Percentiles rank a stretch among this genome's conserved stretches.
Conservation (phyloP, 2,113 vertebrate species). For the Globicephala melas region DNA sequence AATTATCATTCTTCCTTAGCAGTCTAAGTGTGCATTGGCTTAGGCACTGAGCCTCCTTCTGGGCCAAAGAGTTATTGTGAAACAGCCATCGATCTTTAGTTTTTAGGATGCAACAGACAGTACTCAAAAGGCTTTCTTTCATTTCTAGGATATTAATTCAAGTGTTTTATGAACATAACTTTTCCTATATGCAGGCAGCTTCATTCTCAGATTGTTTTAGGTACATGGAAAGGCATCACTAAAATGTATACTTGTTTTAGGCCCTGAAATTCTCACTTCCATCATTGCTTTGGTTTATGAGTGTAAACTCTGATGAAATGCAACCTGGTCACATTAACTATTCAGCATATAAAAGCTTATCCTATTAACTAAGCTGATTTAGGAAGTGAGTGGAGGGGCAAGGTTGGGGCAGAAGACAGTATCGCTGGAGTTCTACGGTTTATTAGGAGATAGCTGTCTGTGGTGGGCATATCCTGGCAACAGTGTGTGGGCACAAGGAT, state of each 20-base stretch:
- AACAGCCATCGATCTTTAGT: neutral
- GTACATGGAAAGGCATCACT: neutral
- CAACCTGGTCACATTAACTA: neutral
- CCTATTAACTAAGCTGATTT: neutral
- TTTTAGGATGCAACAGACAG: neutral
- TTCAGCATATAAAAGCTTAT: neutral
- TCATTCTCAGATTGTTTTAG: neutral
- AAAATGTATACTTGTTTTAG: neutral
- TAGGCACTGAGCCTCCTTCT: neutral
- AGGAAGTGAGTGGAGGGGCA: neutral
- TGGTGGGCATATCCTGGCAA: neutral
- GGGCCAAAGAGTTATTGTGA: neutral
- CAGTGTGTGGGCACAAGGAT: neutral
- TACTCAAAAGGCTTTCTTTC: neutral
- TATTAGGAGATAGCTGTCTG: neutral
- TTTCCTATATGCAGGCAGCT: neutral
- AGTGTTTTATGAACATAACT: neutral
- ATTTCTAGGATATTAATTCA: neutral
- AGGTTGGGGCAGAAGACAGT: neutral
- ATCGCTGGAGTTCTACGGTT: neutral
- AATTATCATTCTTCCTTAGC: neutral
- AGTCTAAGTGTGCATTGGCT: neutral
- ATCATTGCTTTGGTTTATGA: neutral
- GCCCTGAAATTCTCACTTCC: neutral
- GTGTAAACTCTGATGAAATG: slow-evolving; percentile 2